These are phyloP conservation scores for Urocitellus parryii DNA, from an alignment of 2,113 vertebrate species.

Conservation along the genomic window DNA sequence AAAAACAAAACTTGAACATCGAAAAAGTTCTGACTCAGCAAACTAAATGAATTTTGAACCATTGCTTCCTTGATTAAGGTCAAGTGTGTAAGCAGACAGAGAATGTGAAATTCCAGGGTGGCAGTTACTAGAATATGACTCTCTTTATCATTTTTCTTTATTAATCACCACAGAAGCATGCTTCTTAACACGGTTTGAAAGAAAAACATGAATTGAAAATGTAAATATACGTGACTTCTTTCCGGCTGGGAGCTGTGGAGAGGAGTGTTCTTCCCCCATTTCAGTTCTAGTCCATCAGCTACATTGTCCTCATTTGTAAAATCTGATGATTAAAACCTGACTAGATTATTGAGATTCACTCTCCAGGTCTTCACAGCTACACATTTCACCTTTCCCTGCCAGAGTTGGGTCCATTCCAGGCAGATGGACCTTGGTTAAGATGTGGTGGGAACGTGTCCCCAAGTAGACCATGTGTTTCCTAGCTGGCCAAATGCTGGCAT, in stretches of 20 bases:
- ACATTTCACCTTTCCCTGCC: background rate
- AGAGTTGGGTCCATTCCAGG: background rate
- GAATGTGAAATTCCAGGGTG: background rate
- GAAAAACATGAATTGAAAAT: slow-evolving; percentile 23
- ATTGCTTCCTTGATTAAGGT: slow-evolving; percentile 8
- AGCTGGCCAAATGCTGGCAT: background rate
- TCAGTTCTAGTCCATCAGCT: background rate
- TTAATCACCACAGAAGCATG: background rate
- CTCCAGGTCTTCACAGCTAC: background rate
- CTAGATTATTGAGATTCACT: background rate
- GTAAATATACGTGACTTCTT: background rate
- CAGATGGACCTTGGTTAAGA: slow-evolving; percentile 10
- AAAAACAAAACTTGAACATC: slow-evolving; percentile 30
- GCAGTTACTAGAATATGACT: background rate
- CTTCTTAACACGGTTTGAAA: background rate
- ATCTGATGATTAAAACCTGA: slow-evolving; percentile 40
- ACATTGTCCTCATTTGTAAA: background rate
- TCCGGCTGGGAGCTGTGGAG: background rate
- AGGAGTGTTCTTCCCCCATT: background rate
- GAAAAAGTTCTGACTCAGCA: slow-evolving; percentile 13
- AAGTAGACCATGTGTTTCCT: background rate
- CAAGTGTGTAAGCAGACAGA: background rate
- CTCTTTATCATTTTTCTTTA: background rate
- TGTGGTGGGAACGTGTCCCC: background rate
- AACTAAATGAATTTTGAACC: slow-evolving; percentile 57